Base-by-base conservation (phyloP, 2,797 vertebrate species). In the Channa striata region DNA sequence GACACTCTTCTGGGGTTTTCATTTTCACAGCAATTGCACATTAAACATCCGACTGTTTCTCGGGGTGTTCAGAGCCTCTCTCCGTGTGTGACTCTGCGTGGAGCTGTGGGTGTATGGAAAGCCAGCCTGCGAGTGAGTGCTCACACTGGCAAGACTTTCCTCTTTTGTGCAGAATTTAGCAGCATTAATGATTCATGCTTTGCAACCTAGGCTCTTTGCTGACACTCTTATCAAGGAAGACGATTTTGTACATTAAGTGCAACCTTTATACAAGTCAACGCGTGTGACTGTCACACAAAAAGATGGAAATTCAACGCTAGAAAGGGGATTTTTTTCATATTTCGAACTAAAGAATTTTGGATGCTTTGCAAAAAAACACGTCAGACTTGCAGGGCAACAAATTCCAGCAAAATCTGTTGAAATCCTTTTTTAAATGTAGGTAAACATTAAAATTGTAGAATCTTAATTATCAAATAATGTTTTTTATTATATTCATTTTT, bases 21-120 rank as follows among this genome's bases (percentile, higher is more conserved):
- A 70, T 82, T 84, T 85, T 78, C 60, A 74, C 76, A 78, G 63
- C 56, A 62, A 70, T 69, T 52, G 63, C 64, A 80, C 67, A 80
- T 77, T 84, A 83, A 86, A 84, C 40, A 68, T 64, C 59, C 42
- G 37, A 77, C 58, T 54, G 66, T 82, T 76, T 78, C 63, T 72
- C 77, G 30, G 56, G 54, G 60, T 69, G 52, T 52, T 66, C 49
- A 19, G 23, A 54, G 60, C 19, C 59, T 67, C 37, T 59, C 1
- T 37, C 39, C 59, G 11, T 30, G 49, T 59, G 50, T 49, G 50
- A 36, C 56, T 67, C 36, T 47, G 20, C 43, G 21, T 49, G 50
- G 36, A 25, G 46, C 47, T 57, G 66, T 59, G 62, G 52, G 59
- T 76, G 57, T 77, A 39, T 56, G 42, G 44, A 61, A 25, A 64